Conservation (phyloP, 2,888 invertebrate genomes). For the Nudaria mundana region DNA sequence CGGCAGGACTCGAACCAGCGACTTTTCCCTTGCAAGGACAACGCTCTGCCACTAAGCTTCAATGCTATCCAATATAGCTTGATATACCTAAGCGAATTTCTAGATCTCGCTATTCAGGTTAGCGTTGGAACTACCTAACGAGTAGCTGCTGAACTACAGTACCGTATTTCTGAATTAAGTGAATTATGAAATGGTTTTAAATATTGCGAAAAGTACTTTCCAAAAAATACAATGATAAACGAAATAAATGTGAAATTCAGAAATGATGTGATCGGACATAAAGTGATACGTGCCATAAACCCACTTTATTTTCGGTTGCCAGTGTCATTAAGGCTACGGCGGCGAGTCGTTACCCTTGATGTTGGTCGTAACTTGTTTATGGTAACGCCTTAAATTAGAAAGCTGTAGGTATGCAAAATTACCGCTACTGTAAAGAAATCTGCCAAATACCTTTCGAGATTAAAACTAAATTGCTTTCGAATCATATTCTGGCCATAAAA, state of each 20-base stretch:
- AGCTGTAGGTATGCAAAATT: constrained; percentile 53
- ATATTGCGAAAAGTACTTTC: too few relatives aligned
- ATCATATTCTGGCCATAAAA: constrained; percentile 32
- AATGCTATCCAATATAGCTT: too few relatives aligned
- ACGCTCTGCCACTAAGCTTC: too few relatives aligned
- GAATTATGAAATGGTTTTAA: too few relatives aligned
- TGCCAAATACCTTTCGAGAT: constrained; percentile 39
- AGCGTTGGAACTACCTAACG: too few relatives aligned
- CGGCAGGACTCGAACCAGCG: too few relatives aligned
- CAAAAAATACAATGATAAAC: too few relatives aligned
- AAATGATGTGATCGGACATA: constrained; percentile 47
- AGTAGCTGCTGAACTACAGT: too few relatives aligned
- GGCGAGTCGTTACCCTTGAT: constrained; percentile 69
- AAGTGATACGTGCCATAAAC: constrained; percentile 61
- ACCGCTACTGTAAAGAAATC: constrained; percentile 39
- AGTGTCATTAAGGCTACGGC: constrained; percentile 64
- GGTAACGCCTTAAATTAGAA: constrained; percentile 70
- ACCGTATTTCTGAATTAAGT: too few relatives aligned
- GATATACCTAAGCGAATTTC: too few relatives aligned
- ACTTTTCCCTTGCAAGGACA: too few relatives aligned
- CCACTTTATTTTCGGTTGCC: constrained; percentile 66
- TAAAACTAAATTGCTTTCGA: constrained; percentile 42
- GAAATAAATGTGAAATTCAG: constrained; percentile 37
- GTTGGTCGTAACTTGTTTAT: constrained; percentile 75
- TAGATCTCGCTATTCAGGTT: too few relatives aligned